These are phyloP conservation scores for Melinaea menophilus DNA, from an alignment of 2,888 invertebrate species.

Conservation along the genomic window DNA sequence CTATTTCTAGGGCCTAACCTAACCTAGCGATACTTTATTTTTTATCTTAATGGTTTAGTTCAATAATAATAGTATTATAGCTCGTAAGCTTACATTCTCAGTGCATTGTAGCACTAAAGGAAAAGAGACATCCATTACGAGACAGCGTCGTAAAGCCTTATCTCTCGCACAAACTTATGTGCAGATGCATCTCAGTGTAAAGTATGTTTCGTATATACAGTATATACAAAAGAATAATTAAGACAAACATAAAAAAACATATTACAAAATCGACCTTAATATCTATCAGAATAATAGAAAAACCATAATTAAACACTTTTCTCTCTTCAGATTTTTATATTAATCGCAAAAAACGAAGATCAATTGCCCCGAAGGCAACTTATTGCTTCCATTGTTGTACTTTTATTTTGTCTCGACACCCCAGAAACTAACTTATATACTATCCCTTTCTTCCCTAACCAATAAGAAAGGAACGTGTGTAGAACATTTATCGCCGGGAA, in stretches of 20 bases:
- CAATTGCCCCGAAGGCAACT: constrained; percentile 39
- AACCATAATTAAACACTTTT: neutral
- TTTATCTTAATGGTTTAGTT: too few species aligned
- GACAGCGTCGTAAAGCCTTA: constrained; percentile 2
- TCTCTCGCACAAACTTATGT: neutral
- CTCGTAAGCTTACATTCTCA: neutral
- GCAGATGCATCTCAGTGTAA: neutral
- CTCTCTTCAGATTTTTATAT: constrained; percentile 21
- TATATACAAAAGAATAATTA: constrained; percentile 1
- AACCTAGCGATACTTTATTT: too few species aligned
- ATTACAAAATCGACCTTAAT: constrained; percentile 8
- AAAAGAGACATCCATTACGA: constrained; percentile 5
- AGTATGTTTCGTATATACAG: constrained; percentile 1
- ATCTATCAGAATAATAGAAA: too few species aligned
- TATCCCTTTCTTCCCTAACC: constrained; percentile 42
- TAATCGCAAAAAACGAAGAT: constrained; percentile 23
- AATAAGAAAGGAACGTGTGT: constrained; percentile 48
- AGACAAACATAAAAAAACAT: neutral
- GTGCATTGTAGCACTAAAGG: neutral
- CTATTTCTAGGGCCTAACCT: too few species aligned
- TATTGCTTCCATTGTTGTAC: constrained; percentile 36
- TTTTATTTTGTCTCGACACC: constrained; percentile 51
- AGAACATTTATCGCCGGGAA: constrained; percentile 67
- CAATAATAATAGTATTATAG: neutral
- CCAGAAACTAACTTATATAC: constrained; percentile 49